These are phyloP conservation scores for Uropsilus gracilis DNA, from an alignment of 2,113 vertebrate species.

Conservation along the genomic window DNA sequence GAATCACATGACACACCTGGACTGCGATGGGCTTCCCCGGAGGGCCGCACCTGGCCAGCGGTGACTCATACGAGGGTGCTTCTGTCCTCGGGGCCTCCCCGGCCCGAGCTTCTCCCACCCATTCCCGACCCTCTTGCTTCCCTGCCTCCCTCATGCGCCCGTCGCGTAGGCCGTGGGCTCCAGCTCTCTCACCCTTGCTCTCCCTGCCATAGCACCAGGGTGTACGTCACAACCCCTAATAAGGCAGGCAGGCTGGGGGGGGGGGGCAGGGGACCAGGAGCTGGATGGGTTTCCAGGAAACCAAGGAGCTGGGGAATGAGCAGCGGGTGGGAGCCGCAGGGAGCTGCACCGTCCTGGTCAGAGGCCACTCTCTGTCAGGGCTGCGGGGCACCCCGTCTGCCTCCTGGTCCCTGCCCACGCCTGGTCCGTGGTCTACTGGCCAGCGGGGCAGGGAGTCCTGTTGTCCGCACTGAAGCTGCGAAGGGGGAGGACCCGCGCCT, in stretches of 20 bases:
- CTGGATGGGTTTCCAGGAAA: no score
- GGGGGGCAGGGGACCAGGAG: background rate
- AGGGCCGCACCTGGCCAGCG: background rate
- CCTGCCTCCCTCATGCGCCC: background rate
- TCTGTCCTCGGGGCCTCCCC: background rate
- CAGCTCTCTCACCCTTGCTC: background rate
- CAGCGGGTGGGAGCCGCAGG: no score
- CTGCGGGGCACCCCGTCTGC: background rate
- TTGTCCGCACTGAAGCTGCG: background rate
- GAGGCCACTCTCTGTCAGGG: background rate
- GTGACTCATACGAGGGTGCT: conserved; percentile 30
- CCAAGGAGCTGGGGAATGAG: no score
- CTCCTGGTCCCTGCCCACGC: background rate
- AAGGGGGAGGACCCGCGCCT: background rate
- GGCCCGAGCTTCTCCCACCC: background rate
- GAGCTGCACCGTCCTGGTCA: background rate
- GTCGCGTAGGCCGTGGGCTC: background rate
- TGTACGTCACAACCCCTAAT: background rate
- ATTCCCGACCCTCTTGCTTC: background rate
- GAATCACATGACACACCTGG: conserved; percentile 22
- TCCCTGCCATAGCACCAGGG: background rate
- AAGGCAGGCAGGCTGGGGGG: background rate
- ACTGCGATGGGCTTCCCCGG: background rate
- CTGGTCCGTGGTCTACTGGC: background rate
- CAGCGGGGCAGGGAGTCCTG: background rate